Conservation (phyloP, 2,113 vertebrate genomes). For the Sceloporus tristichus region DNA sequence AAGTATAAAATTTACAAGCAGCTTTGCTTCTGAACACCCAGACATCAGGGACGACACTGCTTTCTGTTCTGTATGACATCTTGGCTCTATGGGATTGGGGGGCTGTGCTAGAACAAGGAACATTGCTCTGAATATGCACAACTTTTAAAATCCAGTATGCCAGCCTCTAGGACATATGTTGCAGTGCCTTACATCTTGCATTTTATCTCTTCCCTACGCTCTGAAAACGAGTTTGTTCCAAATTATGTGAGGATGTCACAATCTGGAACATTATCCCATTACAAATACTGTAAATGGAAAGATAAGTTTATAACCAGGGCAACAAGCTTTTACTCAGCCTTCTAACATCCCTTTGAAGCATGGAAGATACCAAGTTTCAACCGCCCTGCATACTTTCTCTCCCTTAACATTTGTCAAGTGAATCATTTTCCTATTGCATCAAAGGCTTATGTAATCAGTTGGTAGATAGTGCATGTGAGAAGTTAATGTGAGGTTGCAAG, state of each 20-base stretch:
- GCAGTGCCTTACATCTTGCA: neutral
- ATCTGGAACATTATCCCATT: neutral
- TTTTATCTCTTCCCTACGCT: neutral
- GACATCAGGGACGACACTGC: neutral
- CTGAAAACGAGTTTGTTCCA: neutral
- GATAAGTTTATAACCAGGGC: neutral
- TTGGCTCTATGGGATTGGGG: neutral
- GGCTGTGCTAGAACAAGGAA: neutral
- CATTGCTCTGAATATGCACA: neutral
- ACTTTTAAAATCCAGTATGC: neutral
- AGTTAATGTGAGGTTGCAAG: neutral
- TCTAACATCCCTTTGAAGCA: neutral
- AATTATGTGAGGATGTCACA: neutral
- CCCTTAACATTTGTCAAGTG: neutral
- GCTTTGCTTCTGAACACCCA: neutral
- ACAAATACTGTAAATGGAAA: neutral
- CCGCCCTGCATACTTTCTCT: neutral
- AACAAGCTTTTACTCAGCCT: neutral
- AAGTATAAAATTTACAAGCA: neutral
- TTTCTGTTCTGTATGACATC: neutral
- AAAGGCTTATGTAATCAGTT: conserved; percentile 5
- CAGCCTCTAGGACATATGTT: neutral
- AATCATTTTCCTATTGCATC: conserved; percentile 1
- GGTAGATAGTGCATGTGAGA: neutral
- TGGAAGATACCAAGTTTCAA: neutral